These are phyloP conservation scores for Popillia japonica DNA, from an alignment of 1,140 invertebrate genomes.

Conservation along the genomic window DNA sequence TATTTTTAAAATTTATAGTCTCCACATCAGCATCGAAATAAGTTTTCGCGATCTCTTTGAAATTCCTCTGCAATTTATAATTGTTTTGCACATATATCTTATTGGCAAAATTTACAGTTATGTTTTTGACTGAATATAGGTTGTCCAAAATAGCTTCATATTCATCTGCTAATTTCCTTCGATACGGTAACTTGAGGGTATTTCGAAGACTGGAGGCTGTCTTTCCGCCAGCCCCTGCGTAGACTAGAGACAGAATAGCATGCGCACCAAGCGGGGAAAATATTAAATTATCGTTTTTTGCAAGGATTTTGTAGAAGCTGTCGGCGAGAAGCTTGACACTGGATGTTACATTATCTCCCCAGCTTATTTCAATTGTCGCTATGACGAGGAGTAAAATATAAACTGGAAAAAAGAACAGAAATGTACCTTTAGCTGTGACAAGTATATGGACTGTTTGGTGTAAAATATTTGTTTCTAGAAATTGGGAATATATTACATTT, in stretches of 20 bases:
- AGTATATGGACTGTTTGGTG: too few species aligned
- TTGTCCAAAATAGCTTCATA: neutral
- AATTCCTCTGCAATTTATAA: neutral
- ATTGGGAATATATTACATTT: too few species aligned
- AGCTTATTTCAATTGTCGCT: too few species aligned
- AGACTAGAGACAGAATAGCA: neutral
- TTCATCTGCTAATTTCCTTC: neutral
- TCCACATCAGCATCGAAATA: constrained; percentile 64
- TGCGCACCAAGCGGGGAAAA: neutral
- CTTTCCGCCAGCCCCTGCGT: neutral
- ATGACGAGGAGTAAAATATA: too few species aligned
- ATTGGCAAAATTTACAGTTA: neutral
- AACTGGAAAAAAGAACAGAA: too few species aligned
- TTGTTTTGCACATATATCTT: neutral
- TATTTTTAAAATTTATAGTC: constrained; percentile 64
- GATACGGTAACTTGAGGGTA: neutral
- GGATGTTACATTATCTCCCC: neutral
- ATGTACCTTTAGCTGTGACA: too few species aligned
- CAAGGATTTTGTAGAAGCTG: neutral
- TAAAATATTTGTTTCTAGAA: too few species aligned
- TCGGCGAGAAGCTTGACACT: neutral
- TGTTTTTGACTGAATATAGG: neutral
- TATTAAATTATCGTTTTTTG: neutral
- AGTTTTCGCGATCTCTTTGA: constrained; percentile 38
- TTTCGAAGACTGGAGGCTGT: neutral